Evolutionary conservation across 1,140 invertebrate species (phyloP).

Genomic region (Batillaria attramentaria): DNA sequence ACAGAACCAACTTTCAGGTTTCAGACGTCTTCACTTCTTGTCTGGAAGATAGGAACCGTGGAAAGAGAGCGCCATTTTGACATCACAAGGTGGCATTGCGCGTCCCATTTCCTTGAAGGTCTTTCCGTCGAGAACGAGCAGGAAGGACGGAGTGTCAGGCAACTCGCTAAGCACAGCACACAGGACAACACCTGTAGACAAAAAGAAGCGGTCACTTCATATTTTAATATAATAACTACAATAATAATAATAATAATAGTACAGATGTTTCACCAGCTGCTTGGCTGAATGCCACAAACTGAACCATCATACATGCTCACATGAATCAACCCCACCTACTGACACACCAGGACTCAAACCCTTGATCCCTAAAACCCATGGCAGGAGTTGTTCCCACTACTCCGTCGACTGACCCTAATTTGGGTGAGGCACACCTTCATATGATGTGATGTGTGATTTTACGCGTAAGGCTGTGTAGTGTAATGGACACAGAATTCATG

Average conservation of each 20-base stretch:
- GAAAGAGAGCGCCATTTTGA: slow-evolving; percentile 67
- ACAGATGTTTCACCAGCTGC: not conserved
- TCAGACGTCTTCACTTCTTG: not conserved
- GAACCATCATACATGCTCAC: not conserved
- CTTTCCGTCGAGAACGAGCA: slow-evolving; percentile 70
- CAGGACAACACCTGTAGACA: slow-evolving; percentile 51
- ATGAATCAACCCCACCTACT: not conserved
- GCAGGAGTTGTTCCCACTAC: too few relatives aligned
- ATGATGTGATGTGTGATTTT: too few relatives aligned
- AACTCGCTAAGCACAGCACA: slow-evolving; percentile 50
- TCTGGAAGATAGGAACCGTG: slow-evolving; percentile 61
- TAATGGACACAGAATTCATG: too few relatives aligned
- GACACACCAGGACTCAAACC: too few relatives aligned
- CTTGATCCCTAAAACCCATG: too few relatives aligned
- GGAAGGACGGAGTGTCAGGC: slow-evolving; percentile 60
- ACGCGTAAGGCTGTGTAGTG: too few relatives aligned
- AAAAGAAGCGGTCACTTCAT: not conserved
- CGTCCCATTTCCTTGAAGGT: slow-evolving; percentile 70
- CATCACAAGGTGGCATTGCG: slow-evolving; percentile 57
- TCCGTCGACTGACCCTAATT: too few relatives aligned
- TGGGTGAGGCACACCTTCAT: too few relatives aligned
- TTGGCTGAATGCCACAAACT: not conserved
- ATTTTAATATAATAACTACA: not conserved
- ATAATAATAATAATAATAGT: not conserved
- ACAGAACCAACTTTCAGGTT: not conserved